These are phyloP conservation scores for Lagodon rhomboides DNA, from an alignment of 2,797 vertebrate species.

Conservation along the genomic window DNA sequence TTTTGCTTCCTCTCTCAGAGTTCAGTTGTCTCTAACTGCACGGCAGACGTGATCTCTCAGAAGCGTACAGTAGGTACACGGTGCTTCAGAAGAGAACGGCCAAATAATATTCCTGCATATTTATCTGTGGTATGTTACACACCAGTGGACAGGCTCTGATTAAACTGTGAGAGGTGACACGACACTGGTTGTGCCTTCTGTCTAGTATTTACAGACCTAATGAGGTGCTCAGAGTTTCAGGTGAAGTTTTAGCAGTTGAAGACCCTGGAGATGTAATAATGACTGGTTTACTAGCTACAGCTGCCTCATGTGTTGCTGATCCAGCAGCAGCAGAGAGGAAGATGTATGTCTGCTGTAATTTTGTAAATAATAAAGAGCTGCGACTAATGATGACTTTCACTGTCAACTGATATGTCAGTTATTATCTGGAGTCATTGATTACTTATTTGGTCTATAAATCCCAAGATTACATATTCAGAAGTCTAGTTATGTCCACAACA, in stretches of 20 bases:
- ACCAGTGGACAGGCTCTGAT: background rate
- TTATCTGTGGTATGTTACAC: background rate
- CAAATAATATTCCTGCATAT: background rate
- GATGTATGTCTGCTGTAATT: background rate
- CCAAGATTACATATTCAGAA: too few species aligned
- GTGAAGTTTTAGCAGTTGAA: background rate
- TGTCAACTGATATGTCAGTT: too few species aligned
- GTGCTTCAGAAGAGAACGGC: background rate
- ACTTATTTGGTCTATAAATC: too few species aligned
- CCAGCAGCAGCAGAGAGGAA: slow-evolving; percentile 13
- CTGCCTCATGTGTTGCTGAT: background rate
- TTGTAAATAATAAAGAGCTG: slow-evolving; percentile 3
- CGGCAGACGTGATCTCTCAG: background rate
- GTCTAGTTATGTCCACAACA: too few species aligned
- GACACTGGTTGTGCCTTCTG: background rate
- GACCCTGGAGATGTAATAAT: background rate
- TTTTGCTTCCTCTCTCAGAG: slow-evolving; percentile 8
- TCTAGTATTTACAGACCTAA: background rate
- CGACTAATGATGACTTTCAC: too few species aligned
- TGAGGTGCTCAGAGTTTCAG: background rate
- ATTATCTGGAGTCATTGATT: too few species aligned
- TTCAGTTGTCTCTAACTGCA: slow-evolving; percentile 1
- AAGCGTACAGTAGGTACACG: background rate
- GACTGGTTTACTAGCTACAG: background rate
- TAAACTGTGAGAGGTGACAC: background rate